A percentile compares a stretch with the other conserved stretches of the same genome.
phyloP scores from a whole-genome alignment of 2,113 vertebrate species.

The Otus sunia region DNA sequence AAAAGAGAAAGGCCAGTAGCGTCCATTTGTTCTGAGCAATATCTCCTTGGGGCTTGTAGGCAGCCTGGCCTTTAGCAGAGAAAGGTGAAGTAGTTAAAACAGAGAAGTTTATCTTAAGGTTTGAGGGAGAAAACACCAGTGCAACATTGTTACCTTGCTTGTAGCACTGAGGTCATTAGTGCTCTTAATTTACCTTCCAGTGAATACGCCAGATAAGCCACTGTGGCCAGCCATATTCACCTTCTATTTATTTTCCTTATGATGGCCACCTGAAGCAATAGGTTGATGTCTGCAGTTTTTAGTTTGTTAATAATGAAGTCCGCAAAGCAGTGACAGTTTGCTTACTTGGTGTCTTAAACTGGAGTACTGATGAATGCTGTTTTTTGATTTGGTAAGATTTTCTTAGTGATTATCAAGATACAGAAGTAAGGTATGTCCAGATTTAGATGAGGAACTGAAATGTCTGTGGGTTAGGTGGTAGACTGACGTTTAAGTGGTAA shows the following conservation, averaged over 20 bases:
- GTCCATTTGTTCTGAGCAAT: background rate
- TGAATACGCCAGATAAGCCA: background rate
- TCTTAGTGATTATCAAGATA: background rate
- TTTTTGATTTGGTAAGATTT: background rate
- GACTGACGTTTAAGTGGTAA: background rate
- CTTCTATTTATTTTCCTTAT: background rate
- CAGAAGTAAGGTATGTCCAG: background rate
- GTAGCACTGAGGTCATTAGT: background rate
- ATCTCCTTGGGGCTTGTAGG: background rate
- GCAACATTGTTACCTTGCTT: background rate
- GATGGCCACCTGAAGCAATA: background rate
- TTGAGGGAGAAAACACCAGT: background rate
- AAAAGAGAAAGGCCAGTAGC: background rate
- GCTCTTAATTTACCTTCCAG: background rate
- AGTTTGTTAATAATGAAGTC: conserved; percentile 8
- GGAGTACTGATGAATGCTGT: background rate
- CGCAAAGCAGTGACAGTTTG: background rate
- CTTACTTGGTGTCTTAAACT: background rate
- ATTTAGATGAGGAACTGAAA: background rate
- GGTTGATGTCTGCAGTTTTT: background rate
- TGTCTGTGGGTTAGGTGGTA: background rate
- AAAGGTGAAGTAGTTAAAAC: background rate
- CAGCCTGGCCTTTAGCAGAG: background rate
- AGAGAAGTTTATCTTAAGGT: background rate
- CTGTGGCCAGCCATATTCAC: background rate